phyloP scores from a whole-genome alignment of 2,113 vertebrate genomes.

The Alces alces region DNA sequence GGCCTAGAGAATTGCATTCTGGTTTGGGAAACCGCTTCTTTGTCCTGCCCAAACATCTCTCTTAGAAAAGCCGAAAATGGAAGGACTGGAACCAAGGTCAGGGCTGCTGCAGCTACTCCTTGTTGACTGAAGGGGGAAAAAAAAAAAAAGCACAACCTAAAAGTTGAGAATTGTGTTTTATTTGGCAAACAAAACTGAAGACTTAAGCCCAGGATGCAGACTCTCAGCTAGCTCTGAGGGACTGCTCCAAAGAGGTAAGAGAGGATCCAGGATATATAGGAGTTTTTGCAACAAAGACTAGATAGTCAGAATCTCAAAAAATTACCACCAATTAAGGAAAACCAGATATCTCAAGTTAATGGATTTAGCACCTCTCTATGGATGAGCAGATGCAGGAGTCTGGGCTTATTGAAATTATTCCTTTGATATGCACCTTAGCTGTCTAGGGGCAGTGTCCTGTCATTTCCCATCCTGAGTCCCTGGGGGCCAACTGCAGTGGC shows the following conservation, averaged over 20 bases:
- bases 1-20: neutral
- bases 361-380: neutral
- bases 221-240: neutral
- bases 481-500: neutral
- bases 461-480: neutral
- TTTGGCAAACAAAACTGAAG: neutral
- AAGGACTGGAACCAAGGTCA: neutral
- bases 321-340: neutral
- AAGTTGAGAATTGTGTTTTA: neutral
- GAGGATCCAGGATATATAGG: neutral
- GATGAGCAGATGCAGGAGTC: neutral
- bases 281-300: neutral
- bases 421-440: neutral
- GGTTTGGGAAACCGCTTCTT: neutral
- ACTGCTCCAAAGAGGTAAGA: neutral
- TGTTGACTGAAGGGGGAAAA: neutral
- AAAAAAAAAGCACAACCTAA: neutral
- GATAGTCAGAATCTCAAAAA: neutral
- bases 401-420: neutral
- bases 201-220: neutral
- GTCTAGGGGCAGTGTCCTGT: neutral
- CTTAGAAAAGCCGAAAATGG: neutral
- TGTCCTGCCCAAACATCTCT: neutral
- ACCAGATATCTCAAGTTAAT: neutral
- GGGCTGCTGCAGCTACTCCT: neutral